Base-by-base conservation (phyloP, 2,113 vertebrate genomes). In the Pycnonotus jocosus region DNA sequence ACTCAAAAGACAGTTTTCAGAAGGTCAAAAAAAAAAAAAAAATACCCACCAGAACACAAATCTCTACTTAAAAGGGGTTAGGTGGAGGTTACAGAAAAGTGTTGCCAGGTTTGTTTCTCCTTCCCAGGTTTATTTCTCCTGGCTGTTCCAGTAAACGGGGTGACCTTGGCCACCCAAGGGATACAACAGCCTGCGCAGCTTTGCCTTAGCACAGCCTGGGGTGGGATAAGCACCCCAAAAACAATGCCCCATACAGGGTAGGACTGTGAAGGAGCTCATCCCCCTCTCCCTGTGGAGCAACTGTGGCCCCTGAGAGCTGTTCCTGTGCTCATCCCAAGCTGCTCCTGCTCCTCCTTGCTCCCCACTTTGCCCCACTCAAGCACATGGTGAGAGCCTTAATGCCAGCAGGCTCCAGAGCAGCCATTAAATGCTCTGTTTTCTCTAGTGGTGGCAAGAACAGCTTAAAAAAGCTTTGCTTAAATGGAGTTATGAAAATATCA, bases 401-500 rank as follows among this genome's bases (percentile, higher is more conserved):
- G 7, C 79, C 74, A 35, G 45, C 1, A 1, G 70, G 74, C 38
- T 93, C 65, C 53, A 44, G 64, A 83, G 15, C 72, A 83, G 66
- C 62, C 80, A 44, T 66, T 90, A 76, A 95, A 60, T 0, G 4
- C 57, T 50, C 38, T 81, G 62, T 83, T 96, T 97, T 96, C 92
- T 97, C 92, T 81, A 88, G 69, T 44, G 57, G 91, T 90, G 70
- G 85, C 93, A 94, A 95, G 86, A 93, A 89, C 37, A 66, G 89
- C 91, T 96, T 79, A 90, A 91, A 96, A 97, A 95, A 76, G 81
- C 82, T 90, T 82, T 92, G 86, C 94, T 95, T 95, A 96, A 93
- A 97, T 79, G 58, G 94, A 97, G 96, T 96, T 97, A 96, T 93
- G 96, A 97, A 96, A 97, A 97, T 97, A 97, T 93, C 96, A 97